Evolutionary conservation across 2,888 invertebrate species (phyloP), one percentile per base, ranked within the genome.

Genomic region (Ashinkailepas kermadecensis): DNA sequence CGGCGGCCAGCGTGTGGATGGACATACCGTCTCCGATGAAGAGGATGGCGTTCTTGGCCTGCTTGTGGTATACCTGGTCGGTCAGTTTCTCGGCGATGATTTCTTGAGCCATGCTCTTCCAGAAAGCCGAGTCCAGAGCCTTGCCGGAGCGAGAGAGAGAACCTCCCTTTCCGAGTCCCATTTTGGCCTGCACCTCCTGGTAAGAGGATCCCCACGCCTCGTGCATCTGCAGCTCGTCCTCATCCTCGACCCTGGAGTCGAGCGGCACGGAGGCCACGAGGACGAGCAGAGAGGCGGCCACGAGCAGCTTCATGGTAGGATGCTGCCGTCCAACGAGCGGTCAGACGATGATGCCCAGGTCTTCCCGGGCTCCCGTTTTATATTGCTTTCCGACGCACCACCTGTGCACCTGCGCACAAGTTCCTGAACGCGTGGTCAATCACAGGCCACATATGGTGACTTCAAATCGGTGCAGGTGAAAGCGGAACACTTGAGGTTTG

Each of bases 11-110:
- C 23, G 70, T 70, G 15, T n/a, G 23, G 39, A 70, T 70, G 25
- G 70, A 70, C 70, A 70, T 70, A 25, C 70, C 70, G 70, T 70
- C 70, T 23, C 70, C 70, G 39, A 70, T 70, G 25, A 70, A 70
- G 70, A 70, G 70, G 7, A 70, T 23, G 70, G 70, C 70, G 70
- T 70, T 70, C 39, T 39, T 70, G 25, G 70, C 70, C 70, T 70
- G 70, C 23, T 23, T 15, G 25, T 13, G 21, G 70, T 70, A 25
- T 3, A 25, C 70, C 39, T 39, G 39, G 39, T 39, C 39, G 39
- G 39, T 39, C 39, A 39, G 39, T 4, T 39, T 39, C 39, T 39
- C 39, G 39, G 39, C 39, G 39, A 39, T 39, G 39, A 39, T 39
- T 39, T 39, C 39, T 39, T 39, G 70, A 23, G 70, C 25, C 8